phyloP scores from a whole-genome alignment of 2,113 vertebrate genomes.

The human (Homo sapiens) region GRCh38 chr16:62021501-62022000 shows the following conservation, averaged over 20 bases:
- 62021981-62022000: not conserved
- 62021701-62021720: not conserved
- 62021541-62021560: slow-evolving; percentile 81
- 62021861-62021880: not conserved
- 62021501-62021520: slow-evolving; percentile 89
- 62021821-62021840: not conserved
- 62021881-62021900: not conserved
- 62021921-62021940: not conserved
- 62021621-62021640: slow-evolving; percentile 58
- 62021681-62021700: not conserved
- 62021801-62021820: no score
- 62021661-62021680: not conserved
- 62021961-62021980: not conserved
- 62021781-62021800: not conserved
- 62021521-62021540: slow-evolving; percentile 85
- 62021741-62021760: not conserved
- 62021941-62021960: not conserved
- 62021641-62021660: not conserved
- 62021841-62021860: not conserved
- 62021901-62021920: not conserved
- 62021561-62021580: slow-evolving; percentile 86
- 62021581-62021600: slow-evolving; percentile 85
- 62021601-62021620: slow-evolving; percentile 79
- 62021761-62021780: not conserved
- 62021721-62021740: not conserved